phyloP scores from a whole-genome alignment of 1,140 invertebrate species.

The Cephus cinctus region DNA sequence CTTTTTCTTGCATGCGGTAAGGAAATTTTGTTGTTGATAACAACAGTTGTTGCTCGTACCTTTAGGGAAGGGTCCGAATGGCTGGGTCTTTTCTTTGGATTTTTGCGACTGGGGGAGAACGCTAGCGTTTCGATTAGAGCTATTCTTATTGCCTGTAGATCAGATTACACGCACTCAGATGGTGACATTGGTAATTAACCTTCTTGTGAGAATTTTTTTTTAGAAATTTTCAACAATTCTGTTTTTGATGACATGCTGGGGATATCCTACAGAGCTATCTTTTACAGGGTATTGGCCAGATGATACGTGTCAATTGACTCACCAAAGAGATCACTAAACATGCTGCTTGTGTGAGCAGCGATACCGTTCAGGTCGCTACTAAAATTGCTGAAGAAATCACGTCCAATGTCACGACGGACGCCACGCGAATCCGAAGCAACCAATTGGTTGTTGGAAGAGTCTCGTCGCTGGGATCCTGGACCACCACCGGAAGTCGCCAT shows the following conservation, averaged over 20 bases:
- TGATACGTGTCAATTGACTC: too few relatives aligned
- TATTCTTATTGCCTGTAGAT: constrained; percentile 51
- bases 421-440: constrained; percentile 41
- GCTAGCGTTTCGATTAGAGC: constrained; percentile 41
- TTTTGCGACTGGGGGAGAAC: constrained; percentile 42
- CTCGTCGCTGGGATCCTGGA: constrained; percentile 40
- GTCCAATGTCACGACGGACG: constrained; percentile 56
- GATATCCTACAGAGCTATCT: too few relatives aligned
- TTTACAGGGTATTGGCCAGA: too few relatives aligned
- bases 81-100: constrained; percentile 61
- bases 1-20: too few relatives aligned
- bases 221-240: background rate
- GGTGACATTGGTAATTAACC: too few relatives aligned
- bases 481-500: too few relatives aligned
- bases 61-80: constrained; percentile 77
- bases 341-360: constrained; percentile 84
- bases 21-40: too few relatives aligned
- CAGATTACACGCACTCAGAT: too few relatives aligned
- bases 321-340: constrained; percentile 90
- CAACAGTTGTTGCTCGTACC: constrained; percentile 38
- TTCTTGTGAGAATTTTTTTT: background rate
- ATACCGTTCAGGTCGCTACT: constrained; percentile 87
- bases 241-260: too few relatives aligned
- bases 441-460: constrained; percentile 48
- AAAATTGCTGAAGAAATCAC: constrained; percentile 88